phyloP scores from a whole-genome alignment of 2,888 invertebrate genomes.

The Limnephilus marmoratus region DNA sequence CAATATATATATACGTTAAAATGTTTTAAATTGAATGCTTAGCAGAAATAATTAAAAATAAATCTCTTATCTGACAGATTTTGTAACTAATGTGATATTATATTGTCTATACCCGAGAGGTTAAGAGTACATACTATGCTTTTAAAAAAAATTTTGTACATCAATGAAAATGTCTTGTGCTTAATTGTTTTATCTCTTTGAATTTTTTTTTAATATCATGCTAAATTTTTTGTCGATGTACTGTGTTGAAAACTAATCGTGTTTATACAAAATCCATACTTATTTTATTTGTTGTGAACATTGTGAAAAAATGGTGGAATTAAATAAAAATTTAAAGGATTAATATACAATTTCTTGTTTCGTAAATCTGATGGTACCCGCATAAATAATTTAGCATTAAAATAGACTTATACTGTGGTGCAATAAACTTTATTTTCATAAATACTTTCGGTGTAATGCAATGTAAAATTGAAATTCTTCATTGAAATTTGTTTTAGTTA shows the following conservation, averaged over 20 bases:
- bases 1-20: no score
- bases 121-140: no score
- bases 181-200: background rate
- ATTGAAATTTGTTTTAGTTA: background rate
- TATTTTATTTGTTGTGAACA: background rate
- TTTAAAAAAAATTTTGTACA: no score
- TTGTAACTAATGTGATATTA: no score
- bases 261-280: background rate
- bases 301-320: no score
- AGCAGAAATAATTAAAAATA: no score
- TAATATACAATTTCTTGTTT: background rate
- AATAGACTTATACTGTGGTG: background rate
- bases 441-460: background rate
- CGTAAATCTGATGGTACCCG: background rate
- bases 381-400: background rate
- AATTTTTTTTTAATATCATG: background rate
- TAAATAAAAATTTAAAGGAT: no score
- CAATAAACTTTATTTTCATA: conserved; percentile 12
- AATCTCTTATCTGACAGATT: no score
- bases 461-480: background rate
- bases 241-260: background rate
- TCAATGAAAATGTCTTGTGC: background rate
- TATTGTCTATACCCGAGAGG: no score
- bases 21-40: no score
- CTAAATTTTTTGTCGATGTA: background rate